Evolutionary conservation across 2,797 vertebrate genomes (phyloP).

Genomic region (Hemibagrus guttatus): DNA sequence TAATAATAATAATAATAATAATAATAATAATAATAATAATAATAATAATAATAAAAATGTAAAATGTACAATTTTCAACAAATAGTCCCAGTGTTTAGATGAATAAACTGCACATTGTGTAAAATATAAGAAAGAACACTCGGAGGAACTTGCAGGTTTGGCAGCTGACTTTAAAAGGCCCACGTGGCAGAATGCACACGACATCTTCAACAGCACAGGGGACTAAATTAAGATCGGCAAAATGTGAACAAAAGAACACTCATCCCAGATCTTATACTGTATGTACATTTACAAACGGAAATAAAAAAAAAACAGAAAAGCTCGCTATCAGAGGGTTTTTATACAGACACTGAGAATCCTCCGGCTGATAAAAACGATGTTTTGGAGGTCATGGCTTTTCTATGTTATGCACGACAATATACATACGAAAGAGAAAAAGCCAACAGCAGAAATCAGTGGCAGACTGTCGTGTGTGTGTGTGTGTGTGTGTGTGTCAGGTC

Average conservation of each 20-base stretch:
- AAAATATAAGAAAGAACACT: constrained; percentile 33
- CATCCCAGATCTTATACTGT: background rate
- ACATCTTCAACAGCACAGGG: background rate
- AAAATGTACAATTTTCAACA: constrained; percentile 33
- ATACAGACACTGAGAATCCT: background rate
- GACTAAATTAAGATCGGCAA: constrained; percentile 5
- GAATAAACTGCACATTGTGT: constrained; percentile 6
- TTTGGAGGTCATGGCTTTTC: constrained; percentile 47
- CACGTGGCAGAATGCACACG: constrained; percentile 13
- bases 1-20: constrained; percentile 14
- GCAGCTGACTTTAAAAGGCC: constrained; percentile 6
- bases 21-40: constrained; percentile 28
- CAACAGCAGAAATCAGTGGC: constrained; percentile 28
- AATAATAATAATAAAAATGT: constrained; percentile 13
- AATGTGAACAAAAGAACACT: background rate
- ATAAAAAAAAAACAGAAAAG: constrained; percentile 11
- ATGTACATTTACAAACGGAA: constrained; percentile 34
- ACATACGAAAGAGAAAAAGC: constrained; percentile 21
- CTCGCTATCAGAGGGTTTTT: constrained; percentile 17
- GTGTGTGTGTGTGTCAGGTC: constrained; percentile 27
- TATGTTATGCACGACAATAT: constrained; percentile 44
- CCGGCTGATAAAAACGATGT: constrained; percentile 24
- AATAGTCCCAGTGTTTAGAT: constrained; percentile 33
- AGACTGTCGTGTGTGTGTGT: constrained; percentile 26
- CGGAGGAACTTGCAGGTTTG: constrained; percentile 6